Conservation (phyloP, 2,797 vertebrate species). For the Chaetodon trifasciatus region DNA sequence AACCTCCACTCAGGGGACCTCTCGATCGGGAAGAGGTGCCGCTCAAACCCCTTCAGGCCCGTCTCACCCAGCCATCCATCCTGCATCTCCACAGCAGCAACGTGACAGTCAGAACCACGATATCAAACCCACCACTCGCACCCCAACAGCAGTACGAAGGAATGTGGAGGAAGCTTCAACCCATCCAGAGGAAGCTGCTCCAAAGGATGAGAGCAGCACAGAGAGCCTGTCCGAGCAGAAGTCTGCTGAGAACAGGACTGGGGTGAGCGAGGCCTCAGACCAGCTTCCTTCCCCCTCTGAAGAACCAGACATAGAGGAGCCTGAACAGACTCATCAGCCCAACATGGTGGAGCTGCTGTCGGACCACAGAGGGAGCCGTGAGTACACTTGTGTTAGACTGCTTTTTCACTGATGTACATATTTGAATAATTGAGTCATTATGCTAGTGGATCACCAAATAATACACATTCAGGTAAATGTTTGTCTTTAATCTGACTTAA, state of each 20-base stretch:
- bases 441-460: neutral
- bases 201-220: neutral
- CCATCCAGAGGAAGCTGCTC: neutral
- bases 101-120: neutral
- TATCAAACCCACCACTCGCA: neutral
- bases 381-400: constrained; percentile 20
- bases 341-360: constrained; percentile 58
- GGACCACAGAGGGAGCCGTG: constrained; percentile 50
- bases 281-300: neutral
- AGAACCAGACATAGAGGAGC: constrained; percentile 5
- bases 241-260: neutral
- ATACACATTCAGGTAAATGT: rapidly evolving
- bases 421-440: too few relatives aligned
- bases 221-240: neutral
- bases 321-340: constrained; percentile 26
- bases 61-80: neutral
- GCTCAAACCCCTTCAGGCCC: neutral
- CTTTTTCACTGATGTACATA: too few relatives aligned
- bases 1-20: constrained; percentile 15
- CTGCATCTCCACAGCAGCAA: neutral
- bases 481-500: neutral
- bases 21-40: constrained; percentile 30
- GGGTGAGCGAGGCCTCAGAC: neutral
- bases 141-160: neutral
- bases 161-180: neutral